A percentile compares a stretch with the other conserved stretches of the same genome.
These are phyloP conservation scores for Trachops cirrhosus DNA, from an alignment of 2,797 vertebrate genomes.

Conservation along the genomic window DNA sequence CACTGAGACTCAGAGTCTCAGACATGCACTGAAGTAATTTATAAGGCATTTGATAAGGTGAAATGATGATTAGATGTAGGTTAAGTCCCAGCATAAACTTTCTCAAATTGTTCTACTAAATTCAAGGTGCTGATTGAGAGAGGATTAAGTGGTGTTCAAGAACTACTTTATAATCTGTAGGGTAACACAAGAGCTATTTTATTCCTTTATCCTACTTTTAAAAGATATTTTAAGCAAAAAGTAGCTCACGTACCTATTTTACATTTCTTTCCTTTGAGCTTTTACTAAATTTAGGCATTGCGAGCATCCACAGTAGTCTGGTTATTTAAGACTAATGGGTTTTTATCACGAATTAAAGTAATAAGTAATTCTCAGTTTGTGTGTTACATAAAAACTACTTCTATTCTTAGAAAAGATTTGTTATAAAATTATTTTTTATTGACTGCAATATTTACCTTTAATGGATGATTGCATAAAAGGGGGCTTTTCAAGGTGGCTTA, in stretches of 20 bases:
- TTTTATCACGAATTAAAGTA: background rate
- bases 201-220: conserved; percentile 43
- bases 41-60: conserved; percentile 61
- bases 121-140: conserved; percentile 59
- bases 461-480: background rate
- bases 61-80: conserved; percentile 67
- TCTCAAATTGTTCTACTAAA: conserved; percentile 66
- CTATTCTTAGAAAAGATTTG: background rate
- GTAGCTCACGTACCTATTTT: background rate
- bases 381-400: background rate
- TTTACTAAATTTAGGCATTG: background rate
- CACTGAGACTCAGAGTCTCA: conserved; percentile 29
- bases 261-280: background rate
- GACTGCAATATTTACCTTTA: background rate
- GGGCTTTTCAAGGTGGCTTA: background rate
- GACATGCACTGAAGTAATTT: conserved; percentile 61
- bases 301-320: background rate
- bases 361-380: background rate
- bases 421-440: background rate
- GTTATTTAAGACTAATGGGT: background rate
- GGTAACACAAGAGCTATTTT: conserved; percentile 30
- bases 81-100: conserved; percentile 66
- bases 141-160: conserved; percentile 47
- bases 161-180: conserved; percentile 51
- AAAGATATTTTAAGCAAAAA: conserved; percentile 47